Evolutionary conservation across 2,797 vertebrate species (phyloP), one percentile per base, ranked within the genome.

Genomic region (Hypotaenidia okinawae): DNA sequence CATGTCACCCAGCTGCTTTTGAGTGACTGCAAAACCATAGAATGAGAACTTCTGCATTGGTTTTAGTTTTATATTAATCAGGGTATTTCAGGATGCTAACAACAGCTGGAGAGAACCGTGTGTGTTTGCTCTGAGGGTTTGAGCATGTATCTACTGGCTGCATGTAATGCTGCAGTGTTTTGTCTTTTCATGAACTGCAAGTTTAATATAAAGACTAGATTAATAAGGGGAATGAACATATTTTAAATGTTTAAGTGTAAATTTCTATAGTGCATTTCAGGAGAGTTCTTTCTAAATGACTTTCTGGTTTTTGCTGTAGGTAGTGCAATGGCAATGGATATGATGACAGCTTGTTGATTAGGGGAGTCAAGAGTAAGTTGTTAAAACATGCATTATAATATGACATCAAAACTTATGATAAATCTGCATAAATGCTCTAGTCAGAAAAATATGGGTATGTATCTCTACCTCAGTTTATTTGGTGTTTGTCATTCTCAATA

Each of bases 61-160:
- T 45, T 75, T 51, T 32, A 24, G 35, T 57, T 89, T 84, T 27
- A 4, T 33, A 7, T 77, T 69, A 35, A 58, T n/a, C 6, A 35
- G 16, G 4, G 2, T 16, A 49, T 74, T 67, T 43, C 45, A 86
- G 39, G 28, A 45, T 33, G 37, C 57, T 27, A 61, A 61, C 14
- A 45, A 13, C 16, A 24, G 16, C 39, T 64, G 47, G 43, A 79
- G 43, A 55, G 45, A 47, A n/a, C 13, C 16, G 45, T 18, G 19
- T 58, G 21, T 0, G 0, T 58, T 47, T 0, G 0, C 58, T 64
- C n/a, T 24, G 51, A 30, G n/a, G 14, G 37, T 89, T 74, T 32
- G 21, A 80, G 54, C 45, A 49, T 41, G 22, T 14, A 45, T 37
- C 55, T 78, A 4, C 17, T 68, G 72, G 54, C n/a, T 64, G 41